A percentile compares a stretch with the other conserved stretches of the same genome.
Conservation (phyloP, 2,888 invertebrate species). For the Chymomyza fuscimana region DNA sequence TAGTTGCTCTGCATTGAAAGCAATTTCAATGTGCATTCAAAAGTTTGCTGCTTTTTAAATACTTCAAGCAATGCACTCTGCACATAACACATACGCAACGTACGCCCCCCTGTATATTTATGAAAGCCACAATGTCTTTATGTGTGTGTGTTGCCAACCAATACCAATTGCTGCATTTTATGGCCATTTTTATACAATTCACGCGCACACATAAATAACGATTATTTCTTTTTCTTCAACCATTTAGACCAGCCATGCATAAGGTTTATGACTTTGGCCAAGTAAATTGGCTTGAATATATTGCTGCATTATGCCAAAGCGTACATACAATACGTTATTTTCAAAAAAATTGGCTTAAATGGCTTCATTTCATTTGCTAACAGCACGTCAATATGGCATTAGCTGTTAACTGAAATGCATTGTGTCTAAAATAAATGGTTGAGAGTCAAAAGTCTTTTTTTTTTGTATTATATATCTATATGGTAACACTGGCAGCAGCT, state of each 20-base stretch:
- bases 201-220: conserved; percentile 70
- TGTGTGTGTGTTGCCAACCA: neutral
- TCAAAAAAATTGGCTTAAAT: conserved; percentile 43
- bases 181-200: conserved; percentile 70
- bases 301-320: conserved; percentile 34
- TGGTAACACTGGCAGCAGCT: conserved; percentile 2
- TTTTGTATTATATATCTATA: too few relatives aligned
- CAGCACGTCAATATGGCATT: conserved; percentile 54
- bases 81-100: neutral
- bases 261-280: conserved; percentile 58
- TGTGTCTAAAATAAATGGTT: conserved; percentile 19
- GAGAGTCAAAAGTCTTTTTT: too few relatives aligned
- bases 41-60: conserved; percentile 57
- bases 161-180: conserved; percentile 39
- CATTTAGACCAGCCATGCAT: conserved; percentile 41
- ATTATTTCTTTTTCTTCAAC: conserved; percentile 42
- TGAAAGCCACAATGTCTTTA: too few relatives aligned
- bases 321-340: conserved; percentile 28
- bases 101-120: too few relatives aligned
- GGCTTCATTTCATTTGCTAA: conserved; percentile 60
- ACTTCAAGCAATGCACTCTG: conserved; percentile 34
- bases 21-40: conserved; percentile 25
- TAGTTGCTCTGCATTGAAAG: conserved; percentile 22
- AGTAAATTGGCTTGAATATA: conserved; percentile 54
- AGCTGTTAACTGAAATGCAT: conserved; percentile 14